Percentiles rank a stretch among this genome's conserved stretches.
Evolutionary conservation across 2,888 invertebrate species (phyloP).

Genomic region (Tenodera sinensis): DNA sequence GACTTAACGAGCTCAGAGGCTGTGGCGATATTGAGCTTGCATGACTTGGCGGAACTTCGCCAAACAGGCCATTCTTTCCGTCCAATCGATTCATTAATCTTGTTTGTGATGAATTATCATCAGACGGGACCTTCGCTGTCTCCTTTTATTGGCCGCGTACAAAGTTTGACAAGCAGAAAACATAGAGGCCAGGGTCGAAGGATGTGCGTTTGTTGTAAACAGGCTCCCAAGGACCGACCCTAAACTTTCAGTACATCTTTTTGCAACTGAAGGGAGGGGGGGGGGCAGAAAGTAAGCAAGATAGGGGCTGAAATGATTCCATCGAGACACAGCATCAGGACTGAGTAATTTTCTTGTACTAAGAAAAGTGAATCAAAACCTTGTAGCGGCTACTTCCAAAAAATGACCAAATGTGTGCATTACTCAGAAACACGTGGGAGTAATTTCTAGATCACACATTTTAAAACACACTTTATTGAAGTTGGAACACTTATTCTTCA

Average conservation of each 20-base stretch:
- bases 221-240: not conserved
- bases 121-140: not conserved
- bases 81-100: not conserved
- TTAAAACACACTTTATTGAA: no score
- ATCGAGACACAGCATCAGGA: no score
- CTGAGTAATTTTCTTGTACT: no score
- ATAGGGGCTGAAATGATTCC: not conserved
- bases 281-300: not conserved
- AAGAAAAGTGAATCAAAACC: no score
- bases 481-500: no score
- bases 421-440: no score
- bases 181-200: not conserved
- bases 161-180: not conserved
- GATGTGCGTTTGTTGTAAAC: not conserved
- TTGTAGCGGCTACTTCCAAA: no score
- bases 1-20: not conserved
- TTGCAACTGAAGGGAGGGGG: not conserved
- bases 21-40: not conserved
- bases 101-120: not conserved
- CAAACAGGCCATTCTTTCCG: not conserved
- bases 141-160: not conserved
- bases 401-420: no score
- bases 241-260: not conserved
- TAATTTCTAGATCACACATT: no score
- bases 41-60: not conserved